Percentiles rank a stretch among this genome's conserved stretches.
phyloP scores from a whole-genome alignment of 2,113 vertebrate genomes.

The Glaucidium brasilianum region DNA sequence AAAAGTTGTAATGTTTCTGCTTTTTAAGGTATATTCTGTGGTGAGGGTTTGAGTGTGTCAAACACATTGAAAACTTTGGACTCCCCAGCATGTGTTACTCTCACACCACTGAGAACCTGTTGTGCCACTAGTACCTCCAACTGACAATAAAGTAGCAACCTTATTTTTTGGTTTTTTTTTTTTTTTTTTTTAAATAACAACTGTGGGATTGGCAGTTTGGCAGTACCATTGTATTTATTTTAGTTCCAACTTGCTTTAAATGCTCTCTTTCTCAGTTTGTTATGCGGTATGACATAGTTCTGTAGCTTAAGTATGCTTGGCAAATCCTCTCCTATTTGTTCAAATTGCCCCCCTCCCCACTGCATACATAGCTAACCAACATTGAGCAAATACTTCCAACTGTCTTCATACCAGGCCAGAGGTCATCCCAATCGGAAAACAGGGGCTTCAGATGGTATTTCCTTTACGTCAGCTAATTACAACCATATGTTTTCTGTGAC shows the following conservation, averaged over 20 bases:
- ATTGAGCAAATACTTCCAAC: constrained; percentile 28
- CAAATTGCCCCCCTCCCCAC: neutral
- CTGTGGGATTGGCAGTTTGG: neutral
- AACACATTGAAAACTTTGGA: neutral
- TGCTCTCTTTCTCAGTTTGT: neutral
- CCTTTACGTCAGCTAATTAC: constrained; percentile 57
- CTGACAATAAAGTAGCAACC: neutral
- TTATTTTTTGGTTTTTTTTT: neutral
- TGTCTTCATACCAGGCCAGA: constrained; percentile 41
- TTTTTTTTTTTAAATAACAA: neutral
- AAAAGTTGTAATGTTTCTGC: neutral
- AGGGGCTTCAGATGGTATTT: constrained; percentile 67
- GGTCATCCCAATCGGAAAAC: constrained; percentile 64
- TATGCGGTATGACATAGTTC: neutral
- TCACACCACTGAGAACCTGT: neutral
- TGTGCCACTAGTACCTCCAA: neutral
- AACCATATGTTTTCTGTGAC: constrained; percentile 59
- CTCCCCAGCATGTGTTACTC: rapidly evolving
- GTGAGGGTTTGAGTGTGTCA: neutral
- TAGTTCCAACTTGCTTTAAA: neutral
- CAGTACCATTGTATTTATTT: neutral
- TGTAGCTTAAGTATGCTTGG: constrained; percentile 7
- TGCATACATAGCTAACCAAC: neutral
- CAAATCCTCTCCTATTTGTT: neutral
- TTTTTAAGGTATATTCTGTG: neutral